Conservation (phyloP, 2,888 invertebrate species). For the Drosophila lutescens region DNA sequence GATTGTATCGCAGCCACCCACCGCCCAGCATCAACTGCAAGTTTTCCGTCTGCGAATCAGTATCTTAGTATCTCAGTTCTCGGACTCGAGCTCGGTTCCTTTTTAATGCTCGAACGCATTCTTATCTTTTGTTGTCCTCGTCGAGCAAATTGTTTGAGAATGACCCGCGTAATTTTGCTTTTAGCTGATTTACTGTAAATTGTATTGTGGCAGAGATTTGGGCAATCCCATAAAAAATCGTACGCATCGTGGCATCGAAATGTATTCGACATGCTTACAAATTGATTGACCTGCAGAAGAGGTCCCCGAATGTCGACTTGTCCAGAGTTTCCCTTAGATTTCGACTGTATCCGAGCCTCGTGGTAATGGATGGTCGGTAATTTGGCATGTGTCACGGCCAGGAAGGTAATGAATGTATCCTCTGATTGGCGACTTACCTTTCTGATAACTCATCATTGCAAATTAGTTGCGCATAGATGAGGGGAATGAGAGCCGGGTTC, state of each 20-base stretch:
- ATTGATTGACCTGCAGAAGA: slow-evolving; percentile 53
- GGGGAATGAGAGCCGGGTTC: slow-evolving; percentile 11
- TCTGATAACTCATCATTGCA: slow-evolving; percentile 83
- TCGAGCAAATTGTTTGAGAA: slow-evolving; percentile 74
- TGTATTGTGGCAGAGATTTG: slow-evolving; percentile 52
- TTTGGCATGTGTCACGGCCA: slow-evolving; percentile 59
- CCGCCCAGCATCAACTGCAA: slow-evolving; percentile 19
- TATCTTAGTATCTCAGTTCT: slow-evolving; percentile 30
- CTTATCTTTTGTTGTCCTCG: slow-evolving; percentile 62
- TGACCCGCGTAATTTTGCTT: slow-evolving; percentile 76
- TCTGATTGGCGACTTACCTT: slow-evolving; percentile 77
- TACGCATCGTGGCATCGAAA: slow-evolving; percentile 25
- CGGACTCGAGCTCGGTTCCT: slow-evolving; percentile 4
- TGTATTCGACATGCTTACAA: slow-evolving; percentile 58
- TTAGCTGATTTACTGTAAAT: slow-evolving; percentile 76
- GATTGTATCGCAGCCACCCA: slow-evolving; percentile 26
- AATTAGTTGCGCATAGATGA: slow-evolving; percentile 57
- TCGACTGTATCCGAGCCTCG: slow-evolving; percentile 2
- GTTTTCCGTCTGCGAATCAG: slow-evolving; percentile 20
- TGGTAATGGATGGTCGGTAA: slow-evolving; percentile 20
- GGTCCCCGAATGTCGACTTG: slow-evolving; percentile 11
- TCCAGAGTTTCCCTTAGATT: slow-evolving; percentile 15
- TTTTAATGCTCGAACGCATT: slow-evolving; percentile 67
- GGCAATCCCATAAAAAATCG: slow-evolving; percentile 51
- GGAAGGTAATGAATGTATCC: slow-evolving; percentile 31